Evolutionary conservation across 2,888 invertebrate species (phyloP), one percentile per base, ranked within the genome.

Genomic region (Cephus runcator): DNA sequence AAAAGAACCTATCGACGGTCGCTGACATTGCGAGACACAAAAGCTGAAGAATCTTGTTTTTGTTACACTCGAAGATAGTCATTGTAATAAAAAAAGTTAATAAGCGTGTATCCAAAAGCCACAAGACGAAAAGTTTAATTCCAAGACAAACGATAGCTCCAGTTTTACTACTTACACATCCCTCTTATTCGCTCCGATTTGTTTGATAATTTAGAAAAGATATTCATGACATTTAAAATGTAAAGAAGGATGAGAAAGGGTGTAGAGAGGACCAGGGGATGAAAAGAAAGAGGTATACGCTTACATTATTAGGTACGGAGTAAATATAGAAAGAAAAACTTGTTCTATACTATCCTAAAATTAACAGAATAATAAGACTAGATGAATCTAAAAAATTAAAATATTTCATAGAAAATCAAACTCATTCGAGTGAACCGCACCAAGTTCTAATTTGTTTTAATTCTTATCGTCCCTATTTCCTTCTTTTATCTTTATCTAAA

Each of bases 321-420:
- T 23, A 23, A 56, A 56, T 56, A n/a, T 73, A 79, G 35, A 79
- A 56, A 77, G 78, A 73, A 77, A 75, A 78, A 74, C 73, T 71
- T 80, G 73, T 40, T 79, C 77, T 77, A 40, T 12, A 73, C 36
- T 40, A 78, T 77, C 9, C 71, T 71, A 81, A 73, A 56, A 73
- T 76, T 76, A 34, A 74, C 77, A 79, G 75, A 80, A 78, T 56
- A 78, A 76, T 82, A 79, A 81, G 82, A 84, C 83, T 83, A 83
- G 83, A 83, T 76, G 75, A 80, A 56, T 69, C 73, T 83, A 80
- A 78, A 69, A 71, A 56, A 76, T 77, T 81, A 81, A 34, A 77
- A 78, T 77, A 68, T 80, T 69, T 69, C 73, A 31, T 76, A 76
- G 75, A 75, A 34, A 34, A 30, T 34, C 31, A 77, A 56, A 23